Percentiles rank a stretch among this genome's conserved stretches.
Evolutionary conservation across 2,888 invertebrate genomes (phyloP).

Genomic region (Caenorhabditis sulstoni): DNA sequence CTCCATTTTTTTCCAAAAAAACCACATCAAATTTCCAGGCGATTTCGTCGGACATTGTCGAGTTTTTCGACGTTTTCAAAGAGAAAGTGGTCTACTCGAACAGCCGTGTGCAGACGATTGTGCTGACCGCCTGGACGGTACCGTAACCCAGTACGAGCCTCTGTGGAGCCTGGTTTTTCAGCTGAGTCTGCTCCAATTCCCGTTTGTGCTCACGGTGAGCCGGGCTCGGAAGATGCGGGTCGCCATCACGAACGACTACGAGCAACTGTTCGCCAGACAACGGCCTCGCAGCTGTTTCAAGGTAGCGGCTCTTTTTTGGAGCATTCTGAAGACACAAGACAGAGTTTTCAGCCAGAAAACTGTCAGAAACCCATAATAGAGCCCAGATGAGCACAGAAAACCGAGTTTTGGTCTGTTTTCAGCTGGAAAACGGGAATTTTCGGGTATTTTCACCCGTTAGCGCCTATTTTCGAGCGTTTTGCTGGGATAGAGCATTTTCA

Average conservation of each 20-base stretch:
- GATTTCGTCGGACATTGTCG: constrained; percentile 92
- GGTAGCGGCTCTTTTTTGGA: constrained; percentile 3
- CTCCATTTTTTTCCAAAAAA: neutral
- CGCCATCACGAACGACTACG: constrained; percentile 77
- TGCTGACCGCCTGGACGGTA: constrained; percentile 83
- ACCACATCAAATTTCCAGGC: constrained; percentile 83
- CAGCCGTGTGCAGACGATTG: constrained; percentile 88
- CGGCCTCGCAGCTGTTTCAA: constrained; percentile 53
- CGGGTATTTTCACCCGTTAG: no score
- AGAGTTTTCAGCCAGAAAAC: neutral
- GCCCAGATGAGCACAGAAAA: no score
- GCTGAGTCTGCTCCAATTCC: constrained; percentile 94
- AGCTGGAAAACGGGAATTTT: no score
- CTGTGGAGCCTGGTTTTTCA: constrained; percentile 41
- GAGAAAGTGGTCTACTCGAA: constrained; percentile 83
- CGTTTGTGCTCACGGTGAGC: constrained; percentile 92
- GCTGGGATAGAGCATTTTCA: no score
- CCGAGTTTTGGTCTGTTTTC: no score
- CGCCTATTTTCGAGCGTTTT: no score
- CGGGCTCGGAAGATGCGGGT: constrained; percentile 80
- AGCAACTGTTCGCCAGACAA: constrained; percentile 61
- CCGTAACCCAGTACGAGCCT: neutral
- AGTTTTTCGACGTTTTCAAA: constrained; percentile 94
- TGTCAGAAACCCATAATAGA: no score
- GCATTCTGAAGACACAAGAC: no score